Evolutionary conservation across 1,140 invertebrate genomes (phyloP).

Genomic region (Bombus soroeensis): DNA sequence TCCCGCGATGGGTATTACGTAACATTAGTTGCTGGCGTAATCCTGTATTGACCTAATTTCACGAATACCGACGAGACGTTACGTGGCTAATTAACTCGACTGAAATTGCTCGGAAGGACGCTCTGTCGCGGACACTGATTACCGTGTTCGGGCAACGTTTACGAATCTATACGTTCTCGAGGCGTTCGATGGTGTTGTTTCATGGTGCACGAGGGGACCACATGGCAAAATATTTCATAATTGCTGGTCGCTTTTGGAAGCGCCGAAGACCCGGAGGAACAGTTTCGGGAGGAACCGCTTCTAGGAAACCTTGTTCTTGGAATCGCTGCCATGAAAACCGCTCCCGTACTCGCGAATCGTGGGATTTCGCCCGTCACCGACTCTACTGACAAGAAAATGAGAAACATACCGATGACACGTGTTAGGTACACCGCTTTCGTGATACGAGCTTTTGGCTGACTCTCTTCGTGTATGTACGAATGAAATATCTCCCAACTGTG

Average conservation of each 20-base stretch:
- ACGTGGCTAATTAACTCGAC: conserved; percentile 12
- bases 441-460: neutral
- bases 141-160: neutral
- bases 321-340: conserved; percentile 46
- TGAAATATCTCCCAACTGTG: neutral
- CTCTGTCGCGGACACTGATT: neutral
- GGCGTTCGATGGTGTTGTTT: neutral
- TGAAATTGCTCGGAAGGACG: conserved; percentile 27
- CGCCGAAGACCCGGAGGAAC: neutral
- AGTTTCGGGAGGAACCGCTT: conserved; percentile 52
- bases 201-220: neutral
- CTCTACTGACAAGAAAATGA: conserved; percentile 42
- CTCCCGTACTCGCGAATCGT: conserved; percentile 48
- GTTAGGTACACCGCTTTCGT: conserved; percentile 6
- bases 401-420: conserved; percentile 66
- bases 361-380: conserved; percentile 43
- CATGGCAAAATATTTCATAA: conserved; percentile 29
- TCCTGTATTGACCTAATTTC: neutral
- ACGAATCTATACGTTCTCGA: neutral
- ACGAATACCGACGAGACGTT: neutral
- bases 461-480: neutral
- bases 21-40: neutral
- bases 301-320: conserved; percentile 69
- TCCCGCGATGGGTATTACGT: neutral
- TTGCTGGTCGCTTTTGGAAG: conserved; percentile 17